These are phyloP conservation scores for Hydriomena furcata DNA, from an alignment of 2,888 invertebrate genomes.

Conservation along the genomic window DNA sequence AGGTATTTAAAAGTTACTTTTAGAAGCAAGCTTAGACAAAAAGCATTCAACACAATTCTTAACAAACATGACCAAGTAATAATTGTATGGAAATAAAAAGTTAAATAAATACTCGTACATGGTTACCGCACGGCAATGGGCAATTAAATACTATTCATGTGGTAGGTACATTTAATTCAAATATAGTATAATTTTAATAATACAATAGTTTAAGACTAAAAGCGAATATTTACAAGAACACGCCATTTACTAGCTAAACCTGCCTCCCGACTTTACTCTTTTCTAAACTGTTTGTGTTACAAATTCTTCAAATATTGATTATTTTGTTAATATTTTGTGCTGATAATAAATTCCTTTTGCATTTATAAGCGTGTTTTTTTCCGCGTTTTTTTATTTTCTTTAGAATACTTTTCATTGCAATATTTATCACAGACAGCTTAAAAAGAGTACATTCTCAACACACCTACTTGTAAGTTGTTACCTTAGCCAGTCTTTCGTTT, in stretches of 20 bases:
- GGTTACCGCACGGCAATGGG: slow-evolving; percentile 30
- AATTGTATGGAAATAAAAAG: slow-evolving; percentile 25
- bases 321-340: no score
- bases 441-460: slow-evolving; percentile 32
- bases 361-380: no score
- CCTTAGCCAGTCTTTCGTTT: slow-evolving; percentile 82
- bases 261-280: slow-evolving; percentile 57
- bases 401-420: background rate
- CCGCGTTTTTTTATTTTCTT: no score
- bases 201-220: slow-evolving; percentile 66
- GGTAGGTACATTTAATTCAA: slow-evolving; percentile 44
- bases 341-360: no score
- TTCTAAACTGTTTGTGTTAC: slow-evolving; percentile 21
- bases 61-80: slow-evolving; percentile 23
- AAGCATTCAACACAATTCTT: slow-evolving; percentile 17
- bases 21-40: slow-evolving; percentile 19
- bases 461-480: slow-evolving; percentile 61
- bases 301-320: no score
- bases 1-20: slow-evolving; percentile 5
- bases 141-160: slow-evolving; percentile 37
- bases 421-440: slow-evolving; percentile 22
- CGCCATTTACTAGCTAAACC: slow-evolving; percentile 69
- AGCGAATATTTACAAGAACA: slow-evolving; percentile 77
- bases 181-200: slow-evolving; percentile 55
- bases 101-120: slow-evolving; percentile 39